These are phyloP conservation scores for Gari tellinella DNA, from an alignment of 2,888 invertebrate species.

Conservation along the genomic window DNA sequence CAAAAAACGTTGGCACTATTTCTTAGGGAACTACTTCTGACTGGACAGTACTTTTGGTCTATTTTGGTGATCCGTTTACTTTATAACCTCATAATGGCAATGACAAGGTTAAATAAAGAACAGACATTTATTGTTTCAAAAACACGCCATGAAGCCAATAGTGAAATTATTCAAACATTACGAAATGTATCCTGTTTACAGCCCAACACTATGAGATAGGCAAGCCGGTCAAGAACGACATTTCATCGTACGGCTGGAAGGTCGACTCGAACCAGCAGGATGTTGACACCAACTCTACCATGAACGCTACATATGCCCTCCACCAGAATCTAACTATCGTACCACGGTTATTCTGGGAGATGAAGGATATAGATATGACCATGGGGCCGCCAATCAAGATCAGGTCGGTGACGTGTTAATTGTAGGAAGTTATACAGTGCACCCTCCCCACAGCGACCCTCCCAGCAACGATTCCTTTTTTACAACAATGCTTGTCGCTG, in stretches of 20 bases:
- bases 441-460: too few species aligned
- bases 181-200: conserved; percentile 2
- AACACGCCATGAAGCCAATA: neutral
- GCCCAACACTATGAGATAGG: conserved; percentile 42
- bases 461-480: too few species aligned
- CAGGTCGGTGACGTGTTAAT: conserved; percentile 47
- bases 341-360: conserved; percentile 58
- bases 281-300: conserved; percentile 43
- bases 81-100: too few species aligned
- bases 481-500: too few species aligned
- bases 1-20: too few species aligned
- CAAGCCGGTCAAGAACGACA: conserved; percentile 33
- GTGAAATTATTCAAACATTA: neutral
- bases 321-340: conserved; percentile 47
- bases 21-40: too few species aligned
- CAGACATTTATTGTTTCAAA: neutral
- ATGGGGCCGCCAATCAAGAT: conserved; percentile 53
- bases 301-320: conserved; percentile 45
- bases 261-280: conserved; percentile 24
- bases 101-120: too few species aligned
- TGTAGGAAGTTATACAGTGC: too few species aligned
- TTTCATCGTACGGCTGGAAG: conserved; percentile 45
- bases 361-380: conserved; percentile 59
- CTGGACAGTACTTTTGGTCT: too few species aligned
- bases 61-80: too few species aligned